Evolutionary conservation across 1,140 invertebrate species (phyloP).

Genomic region (Drosophila varians): DNA sequence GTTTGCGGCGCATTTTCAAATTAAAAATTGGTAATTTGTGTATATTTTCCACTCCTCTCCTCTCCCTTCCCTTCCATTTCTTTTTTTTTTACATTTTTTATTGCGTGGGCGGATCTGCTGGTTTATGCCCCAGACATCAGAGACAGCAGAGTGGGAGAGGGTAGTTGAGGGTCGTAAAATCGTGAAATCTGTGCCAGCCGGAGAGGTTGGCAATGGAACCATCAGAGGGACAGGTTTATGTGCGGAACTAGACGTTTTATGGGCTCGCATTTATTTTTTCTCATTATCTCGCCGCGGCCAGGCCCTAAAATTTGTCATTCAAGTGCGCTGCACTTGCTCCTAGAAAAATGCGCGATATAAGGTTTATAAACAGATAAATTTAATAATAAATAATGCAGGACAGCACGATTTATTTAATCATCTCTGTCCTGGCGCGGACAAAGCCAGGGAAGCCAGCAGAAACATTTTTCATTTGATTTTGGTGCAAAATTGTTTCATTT

Average conservation of each 20-base stretch:
- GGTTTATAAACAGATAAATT: conserved; percentile 10
- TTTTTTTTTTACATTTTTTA: conserved; percentile 40
- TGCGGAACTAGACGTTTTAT: conserved; percentile 74
- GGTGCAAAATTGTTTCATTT: conserved; percentile 61
- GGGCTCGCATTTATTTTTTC: conserved; percentile 64
- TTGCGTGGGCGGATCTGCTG: conserved; percentile 41
- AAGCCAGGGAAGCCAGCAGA: background rate
- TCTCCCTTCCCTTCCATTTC: background rate
- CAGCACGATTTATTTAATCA: conserved; percentile 26
- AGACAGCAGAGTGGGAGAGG: no score
- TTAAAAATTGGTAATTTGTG: conserved; percentile 72
- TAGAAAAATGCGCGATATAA: conserved; percentile 1
- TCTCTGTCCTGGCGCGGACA: background rate
- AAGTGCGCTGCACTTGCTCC: background rate
- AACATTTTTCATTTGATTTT: conserved; percentile 35
- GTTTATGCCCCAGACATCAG: conserved; percentile 52
- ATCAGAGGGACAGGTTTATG: conserved; percentile 59
- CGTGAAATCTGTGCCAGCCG: conserved; percentile 58
- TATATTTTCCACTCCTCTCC: conserved; percentile 36
- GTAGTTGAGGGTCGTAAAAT: conserved; percentile 52
- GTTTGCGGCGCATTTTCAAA: conserved; percentile 52
- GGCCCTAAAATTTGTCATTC: conserved; percentile 31
- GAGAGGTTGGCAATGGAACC: conserved; percentile 21
- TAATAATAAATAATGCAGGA: conserved; percentile 18
- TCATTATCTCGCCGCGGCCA: conserved; percentile 62